Evolutionary conservation across 2,888 invertebrate species (phyloP), one percentile per base, ranked within the genome.

Genomic region (Melikaiella ostensackeni): DNA sequence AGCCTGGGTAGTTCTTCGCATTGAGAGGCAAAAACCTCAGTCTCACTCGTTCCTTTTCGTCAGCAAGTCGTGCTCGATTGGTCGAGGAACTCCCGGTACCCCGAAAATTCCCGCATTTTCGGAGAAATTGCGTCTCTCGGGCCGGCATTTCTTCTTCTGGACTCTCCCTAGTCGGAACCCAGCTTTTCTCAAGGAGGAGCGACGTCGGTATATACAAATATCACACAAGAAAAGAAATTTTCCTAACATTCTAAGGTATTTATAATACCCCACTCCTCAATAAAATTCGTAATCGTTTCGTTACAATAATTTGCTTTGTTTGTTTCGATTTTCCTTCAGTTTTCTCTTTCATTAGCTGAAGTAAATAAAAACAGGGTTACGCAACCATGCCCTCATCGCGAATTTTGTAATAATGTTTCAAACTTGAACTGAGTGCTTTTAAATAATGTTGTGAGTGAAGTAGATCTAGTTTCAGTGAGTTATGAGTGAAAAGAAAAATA

Each of bases 21-120:
- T 63, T 63, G 35, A 0, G 35, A 35, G 11, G 42, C 46, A 46
- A 30, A 70, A 50, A 70, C n/a, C 19, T 66, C 30, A 70, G 50
- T 30, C 30, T 70, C 30, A 70, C 46, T 50, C 70, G 70, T 11
- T 70, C 21, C 70, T 70, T 50, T 50, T 70, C 70, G 70, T n/a
- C 27, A 70, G 70, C 30, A 46, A 30, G 33, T 50, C 50, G 46
- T 70, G 16, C 50, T 70, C 50, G 50, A 70, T 70, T 70, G 70
- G 70, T 46, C n/a, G 70, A 70, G 70, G 50, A 70, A 50, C 19
- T 70, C 50, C 50, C 50, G 30, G 50, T 70, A 70, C 70, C 50
- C 16, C 50, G 70, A 70, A 70, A 70, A 70, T n/a, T 70, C 42
- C 30, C 42, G 70, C 50, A 70, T 46, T 50, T 70, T 70, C 70